phyloP scores from a whole-genome alignment of 2,888 invertebrate genomes.

The Megamerina dolium region DNA sequence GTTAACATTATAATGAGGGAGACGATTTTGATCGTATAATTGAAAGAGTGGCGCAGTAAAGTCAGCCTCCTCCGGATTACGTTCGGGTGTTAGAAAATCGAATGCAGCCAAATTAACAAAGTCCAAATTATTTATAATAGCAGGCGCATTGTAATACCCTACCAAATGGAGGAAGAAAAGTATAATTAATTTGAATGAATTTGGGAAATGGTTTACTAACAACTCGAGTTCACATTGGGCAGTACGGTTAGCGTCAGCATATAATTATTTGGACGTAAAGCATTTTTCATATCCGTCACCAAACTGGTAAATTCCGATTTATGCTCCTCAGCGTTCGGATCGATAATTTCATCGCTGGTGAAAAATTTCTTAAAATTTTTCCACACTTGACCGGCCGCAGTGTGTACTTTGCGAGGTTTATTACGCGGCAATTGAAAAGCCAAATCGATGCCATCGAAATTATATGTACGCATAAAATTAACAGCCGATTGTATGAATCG shows the following conservation, averaged over 20 bases:
- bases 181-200: not conserved
- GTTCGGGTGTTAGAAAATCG: constrained; percentile 70
- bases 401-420: constrained; percentile 70
- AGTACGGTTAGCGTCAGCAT: constrained; percentile 64
- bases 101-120: constrained; percentile 72
- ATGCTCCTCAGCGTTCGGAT: constrained; percentile 70
- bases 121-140: constrained; percentile 67
- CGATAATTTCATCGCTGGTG: constrained; percentile 62
- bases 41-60: constrained; percentile 68
- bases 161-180: not conserved
- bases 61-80: constrained; percentile 74
- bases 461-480: constrained; percentile 64
- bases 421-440: constrained; percentile 77
- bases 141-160: constrained; percentile 74
- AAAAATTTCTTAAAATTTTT: constrained; percentile 72
- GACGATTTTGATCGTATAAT: constrained; percentile 60
- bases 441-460: constrained; percentile 82
- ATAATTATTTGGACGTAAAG: constrained; percentile 60
- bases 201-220: constrained; percentile 50
- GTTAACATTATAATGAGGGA: constrained; percentile 61
- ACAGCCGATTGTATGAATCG: constrained; percentile 71
- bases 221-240: constrained; percentile 69
- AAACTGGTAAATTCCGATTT: constrained; percentile 71
- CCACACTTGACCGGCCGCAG: constrained; percentile 61
- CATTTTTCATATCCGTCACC: constrained; percentile 64